phyloP scores from a whole-genome alignment of 2,888 invertebrate species.

The Cyrtodaria siliqua region DNA sequence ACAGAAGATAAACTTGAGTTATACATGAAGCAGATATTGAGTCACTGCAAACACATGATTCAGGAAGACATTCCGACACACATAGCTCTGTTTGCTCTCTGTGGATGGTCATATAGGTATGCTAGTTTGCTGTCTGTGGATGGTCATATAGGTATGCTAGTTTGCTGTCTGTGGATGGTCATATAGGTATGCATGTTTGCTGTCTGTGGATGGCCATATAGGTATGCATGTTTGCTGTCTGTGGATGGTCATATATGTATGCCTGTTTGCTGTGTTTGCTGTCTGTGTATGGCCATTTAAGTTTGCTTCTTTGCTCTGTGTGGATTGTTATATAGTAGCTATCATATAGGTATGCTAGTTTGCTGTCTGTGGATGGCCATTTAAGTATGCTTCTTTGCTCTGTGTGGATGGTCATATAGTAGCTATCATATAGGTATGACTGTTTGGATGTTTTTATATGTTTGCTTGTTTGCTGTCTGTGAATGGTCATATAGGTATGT shows the following conservation, averaged over 20 bases:
- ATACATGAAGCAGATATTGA: background rate
- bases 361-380: no score
- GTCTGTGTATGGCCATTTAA: no score
- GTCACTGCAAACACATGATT: background rate
- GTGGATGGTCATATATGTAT: slow-evolving; percentile 2
- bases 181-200: background rate
- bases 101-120: slow-evolving; percentile 73
- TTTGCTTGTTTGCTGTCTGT: no score
- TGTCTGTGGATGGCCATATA: background rate
- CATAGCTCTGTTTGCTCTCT: slow-evolving; percentile 59
- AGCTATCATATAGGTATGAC: no score
- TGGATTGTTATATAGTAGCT: no score
- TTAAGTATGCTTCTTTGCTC: no score
- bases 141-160: no score
- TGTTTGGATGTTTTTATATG: background rate
- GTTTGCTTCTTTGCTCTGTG: slow-evolving; percentile 71
- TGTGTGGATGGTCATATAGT: no score
- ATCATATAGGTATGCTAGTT: slow-evolving; percentile 55
- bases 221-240: background rate
- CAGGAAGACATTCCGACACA: background rate
- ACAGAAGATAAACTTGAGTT: background rate
- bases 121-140: background rate
- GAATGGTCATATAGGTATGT: no score
- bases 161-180: no score
- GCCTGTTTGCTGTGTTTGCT: no score